Evolutionary conservation across 2,888 invertebrate species (phyloP), one percentile per base, ranked within the genome.

Genomic region (Nemotelus nigrinus): DNA sequence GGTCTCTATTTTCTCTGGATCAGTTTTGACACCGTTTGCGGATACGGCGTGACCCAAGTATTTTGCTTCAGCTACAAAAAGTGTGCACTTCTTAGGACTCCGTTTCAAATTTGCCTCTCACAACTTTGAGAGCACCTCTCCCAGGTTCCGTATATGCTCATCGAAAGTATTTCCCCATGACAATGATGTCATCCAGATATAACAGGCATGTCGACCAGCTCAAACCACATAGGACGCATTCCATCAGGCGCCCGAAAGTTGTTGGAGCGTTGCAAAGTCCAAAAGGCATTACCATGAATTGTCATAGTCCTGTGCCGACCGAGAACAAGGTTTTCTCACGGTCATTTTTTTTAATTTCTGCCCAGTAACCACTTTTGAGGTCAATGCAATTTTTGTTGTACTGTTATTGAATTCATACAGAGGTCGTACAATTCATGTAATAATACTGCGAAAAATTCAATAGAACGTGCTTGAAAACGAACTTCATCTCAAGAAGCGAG

Each of bases 261-360:
- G 81, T 80, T 5, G 80, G 78, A n/a, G 77, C 80, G 25, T 80
- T 80, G 47, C 78, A 80, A 2, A 80, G 71, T 45, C 79, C 80
- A 78, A 81, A 81, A 1, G 81, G 82, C 82, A 82, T 82, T 0
- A 82, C 82, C 0, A 77, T 80, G 70, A 83, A 82, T 44, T 83
- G 81, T 77, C 80, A 83, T 6, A 83, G 44, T 6, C 80, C 82
- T 25, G 76, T 74, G 0, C 80, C 80, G 2, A 79, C 74, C n/a
- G 80, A 71, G 55, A 82, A 82, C n/a, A 81, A 82, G 5, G 82
- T 82, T 67, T 82, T 81, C 65, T 82, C 80, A 74, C 78, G 78
- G 50, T 82, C 81, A 0, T 64, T 63, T 0, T 74, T 57, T 0
- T 64, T 75, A 41, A 79, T 77, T 10, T 77, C 78, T 2, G 78